Base-by-base conservation (phyloP, 2,797 vertebrate species). In the Synaphobranchus kaupii region DNA sequence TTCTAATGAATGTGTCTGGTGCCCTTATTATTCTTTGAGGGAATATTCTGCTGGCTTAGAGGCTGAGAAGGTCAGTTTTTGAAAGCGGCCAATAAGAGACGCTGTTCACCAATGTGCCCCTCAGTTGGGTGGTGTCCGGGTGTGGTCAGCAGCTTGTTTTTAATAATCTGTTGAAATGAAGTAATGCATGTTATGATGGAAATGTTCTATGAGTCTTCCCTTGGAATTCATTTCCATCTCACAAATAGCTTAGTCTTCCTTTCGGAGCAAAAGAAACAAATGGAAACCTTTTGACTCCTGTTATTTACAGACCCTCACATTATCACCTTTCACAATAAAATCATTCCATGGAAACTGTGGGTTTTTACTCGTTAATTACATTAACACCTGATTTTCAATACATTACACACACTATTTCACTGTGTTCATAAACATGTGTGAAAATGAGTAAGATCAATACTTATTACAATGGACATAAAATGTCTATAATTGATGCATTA, bases 1-100 rank as follows among this genome's bases (percentile, higher is more conserved):
- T 95, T 95, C 96, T 97, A 97, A 98, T 98, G 97, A 98, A 96
- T 95, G 96, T 97, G 97, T 97, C 96, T 96, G 95, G 94, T 94
- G 92, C 96, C 96, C 96, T 97, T 97, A 96, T 97, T 97, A 97
- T 97, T 97, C 96, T 96, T 94, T 92, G 90, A 94, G 93, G 93
- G 87, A 91, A 92, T 94, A 92, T 95, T 94, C 92, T 92, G 88
- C 93, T 90, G 87, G 91, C 93, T 93, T 93, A 95, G 92, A 93
- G 92, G 89, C 92, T 94, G 92, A 92, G 93, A 95, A 95, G 94
- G 95, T 95, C 94, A 95, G 91, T 94, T 95, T 94, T 31, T 92
- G 93, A 94, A 94, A 92, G 90, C 93, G 92, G 90, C 94, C 92
- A 93, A 91, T 86, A 93, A 93, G 93, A 95, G 81, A 87, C 48